Percentiles rank a stretch among this genome's conserved stretches.
Evolutionary conservation across 2,113 vertebrate genomes (phyloP).

Genomic region (Pseudorasbora parva): DNA sequence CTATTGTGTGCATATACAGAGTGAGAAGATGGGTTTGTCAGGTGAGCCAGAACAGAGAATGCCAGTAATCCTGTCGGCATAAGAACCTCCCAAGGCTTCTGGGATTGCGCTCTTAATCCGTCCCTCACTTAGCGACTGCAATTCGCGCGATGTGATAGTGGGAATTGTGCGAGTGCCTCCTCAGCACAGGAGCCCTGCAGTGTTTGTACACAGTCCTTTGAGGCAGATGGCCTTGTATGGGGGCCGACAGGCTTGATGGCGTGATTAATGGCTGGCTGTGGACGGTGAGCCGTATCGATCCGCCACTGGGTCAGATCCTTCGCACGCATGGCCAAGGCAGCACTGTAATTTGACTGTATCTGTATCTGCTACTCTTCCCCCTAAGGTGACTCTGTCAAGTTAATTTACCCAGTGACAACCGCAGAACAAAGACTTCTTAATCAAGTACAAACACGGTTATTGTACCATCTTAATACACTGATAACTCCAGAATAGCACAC

Average conservation of each 20-base stretch:
- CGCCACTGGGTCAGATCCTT: constrained; percentile 58
- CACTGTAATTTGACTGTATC: constrained; percentile 63
- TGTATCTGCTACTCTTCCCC: constrained; percentile 55
- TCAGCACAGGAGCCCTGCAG: constrained; percentile 61
- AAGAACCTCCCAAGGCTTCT: constrained; percentile 30
- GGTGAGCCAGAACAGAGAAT: constrained; percentile 33
- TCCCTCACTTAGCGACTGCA: constrained; percentile 56
- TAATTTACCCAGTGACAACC: constrained; percentile 39
- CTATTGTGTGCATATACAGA: constrained; percentile 49
- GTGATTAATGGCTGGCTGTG: constrained; percentile 68
- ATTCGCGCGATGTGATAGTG: constrained; percentile 61
- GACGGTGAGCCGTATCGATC: constrained; percentile 69
- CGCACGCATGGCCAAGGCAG: constrained; percentile 58
- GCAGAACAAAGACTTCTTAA: constrained; percentile 47
- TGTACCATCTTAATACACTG: constrained; percentile 29
- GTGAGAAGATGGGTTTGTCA: constrained; percentile 36
- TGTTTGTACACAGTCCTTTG: constrained; percentile 62
- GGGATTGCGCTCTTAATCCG: constrained; percentile 18
- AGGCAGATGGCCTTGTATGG: constrained; percentile 60
- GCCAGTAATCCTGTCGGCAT: constrained; percentile 22
- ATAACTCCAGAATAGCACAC: constrained; percentile 39
- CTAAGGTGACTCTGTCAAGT: constrained; percentile 30
- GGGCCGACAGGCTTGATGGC: constrained; percentile 63
- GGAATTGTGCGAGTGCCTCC: constrained; percentile 51
- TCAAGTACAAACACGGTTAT: constrained; percentile 51